Evolutionary conservation across 1,140 invertebrate genomes (phyloP).

Genomic region (Acromyrmex charruanus): DNA sequence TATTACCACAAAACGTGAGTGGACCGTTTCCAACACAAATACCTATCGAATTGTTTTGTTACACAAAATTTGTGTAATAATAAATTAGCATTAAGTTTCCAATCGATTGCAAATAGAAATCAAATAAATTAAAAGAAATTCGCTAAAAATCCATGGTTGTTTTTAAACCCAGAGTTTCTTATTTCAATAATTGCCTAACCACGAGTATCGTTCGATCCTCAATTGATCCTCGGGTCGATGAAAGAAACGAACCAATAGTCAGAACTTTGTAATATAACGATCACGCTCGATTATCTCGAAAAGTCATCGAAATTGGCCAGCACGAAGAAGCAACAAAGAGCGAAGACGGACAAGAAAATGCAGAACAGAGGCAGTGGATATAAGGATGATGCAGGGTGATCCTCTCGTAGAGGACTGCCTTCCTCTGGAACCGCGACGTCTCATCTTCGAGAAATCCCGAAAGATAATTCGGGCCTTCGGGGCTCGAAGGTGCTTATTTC

Average conservation of each 20-base stretch:
- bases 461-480: constrained; percentile 62
- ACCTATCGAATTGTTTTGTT: too few relatives aligned
- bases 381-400: constrained; percentile 6
- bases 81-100: too few relatives aligned
- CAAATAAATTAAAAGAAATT: neutral
- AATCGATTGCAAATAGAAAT: neutral
- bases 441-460: constrained; percentile 62
- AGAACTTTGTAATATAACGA: constrained; percentile 43
- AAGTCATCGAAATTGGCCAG: constrained; percentile 60
- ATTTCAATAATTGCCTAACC: constrained; percentile 21
- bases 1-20: too few relatives aligned
- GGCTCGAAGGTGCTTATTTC: constrained; percentile 64
- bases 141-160: too few relatives aligned
- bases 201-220: neutral
- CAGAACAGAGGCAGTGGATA: constrained; percentile 7
- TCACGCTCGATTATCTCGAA: constrained; percentile 55
- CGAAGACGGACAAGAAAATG: neutral
- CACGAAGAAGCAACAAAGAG: neutral
- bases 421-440: constrained; percentile 30
- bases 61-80: too few relatives aligned
- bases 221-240: constrained; percentile 11
- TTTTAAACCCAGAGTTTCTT: neutral
- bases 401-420: neutral
- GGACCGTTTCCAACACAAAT: too few relatives aligned
- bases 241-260: constrained; percentile 20